phyloP scores from a whole-genome alignment of 2,797 vertebrate genomes.

The Molothrus ater region DNA sequence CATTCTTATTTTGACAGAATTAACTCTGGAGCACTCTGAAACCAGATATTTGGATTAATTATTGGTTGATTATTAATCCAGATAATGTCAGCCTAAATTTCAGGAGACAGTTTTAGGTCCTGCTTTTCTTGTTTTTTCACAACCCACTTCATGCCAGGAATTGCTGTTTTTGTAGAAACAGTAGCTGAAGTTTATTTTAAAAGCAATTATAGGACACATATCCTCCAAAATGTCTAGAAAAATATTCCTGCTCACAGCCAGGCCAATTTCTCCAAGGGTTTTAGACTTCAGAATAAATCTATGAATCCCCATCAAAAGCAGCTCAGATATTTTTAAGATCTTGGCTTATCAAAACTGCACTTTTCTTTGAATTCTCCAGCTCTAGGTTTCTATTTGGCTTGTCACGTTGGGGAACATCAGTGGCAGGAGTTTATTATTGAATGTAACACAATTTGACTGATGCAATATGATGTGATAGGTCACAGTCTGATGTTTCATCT shows the following conservation, averaged over 20 bases:
- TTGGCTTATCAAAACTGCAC: conserved; percentile 25
- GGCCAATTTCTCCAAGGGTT: conserved; percentile 15
- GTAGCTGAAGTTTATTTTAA: background rate
- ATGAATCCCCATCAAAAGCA: conserved; percentile 21
- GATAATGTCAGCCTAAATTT: background rate
- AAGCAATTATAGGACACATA: conserved; percentile 23
- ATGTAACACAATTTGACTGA: conserved; percentile 56
- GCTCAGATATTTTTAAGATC: conserved; percentile 46
- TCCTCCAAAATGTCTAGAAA: background rate
- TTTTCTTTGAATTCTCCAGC: conserved; percentile 55
- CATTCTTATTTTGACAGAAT: background rate
- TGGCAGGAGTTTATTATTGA: conserved; percentile 44
- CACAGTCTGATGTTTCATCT: conserved; percentile 54
- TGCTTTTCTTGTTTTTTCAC: background rate
- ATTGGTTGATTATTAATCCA: background rate
- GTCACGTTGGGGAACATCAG: conserved; percentile 57
- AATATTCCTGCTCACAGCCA: conserved; percentile 1
- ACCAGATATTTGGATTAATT: background rate
- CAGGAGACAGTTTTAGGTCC: background rate
- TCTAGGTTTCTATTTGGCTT: conserved; percentile 48
- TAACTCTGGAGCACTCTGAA: background rate
- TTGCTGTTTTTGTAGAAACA: background rate
- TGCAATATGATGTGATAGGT: conserved; percentile 65
- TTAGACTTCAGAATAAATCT: conserved; percentile 37
- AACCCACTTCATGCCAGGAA: background rate